These are phyloP conservation scores for Synodontis membranacea DNA, from an alignment of 2,113 vertebrate species.

Conservation along the genomic window DNA sequence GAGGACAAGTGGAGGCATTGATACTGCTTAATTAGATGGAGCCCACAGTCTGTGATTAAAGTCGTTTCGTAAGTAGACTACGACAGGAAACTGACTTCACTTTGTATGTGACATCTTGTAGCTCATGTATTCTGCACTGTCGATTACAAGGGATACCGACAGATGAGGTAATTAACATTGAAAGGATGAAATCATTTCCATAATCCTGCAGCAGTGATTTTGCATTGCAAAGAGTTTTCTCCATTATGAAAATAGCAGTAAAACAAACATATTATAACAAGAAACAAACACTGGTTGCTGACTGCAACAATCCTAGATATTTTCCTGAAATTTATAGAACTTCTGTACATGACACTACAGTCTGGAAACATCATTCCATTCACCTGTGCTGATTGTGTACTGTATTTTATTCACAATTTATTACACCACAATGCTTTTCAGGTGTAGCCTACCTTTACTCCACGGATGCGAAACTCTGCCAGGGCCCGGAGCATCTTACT, in stretches of 20 bases:
- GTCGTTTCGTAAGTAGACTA: conserved; percentile 1
- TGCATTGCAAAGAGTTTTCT: background rate
- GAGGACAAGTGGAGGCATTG: conserved; percentile 13
- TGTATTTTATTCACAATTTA: background rate
- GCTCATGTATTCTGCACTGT: background rate
- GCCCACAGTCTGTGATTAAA: conserved; percentile 35
- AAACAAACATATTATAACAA: background rate
- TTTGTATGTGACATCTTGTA: conserved; percentile 16
- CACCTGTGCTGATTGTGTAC: too few species aligned
- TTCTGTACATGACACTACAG: background rate
- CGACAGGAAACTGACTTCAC: conserved; percentile 5
- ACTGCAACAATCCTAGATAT: background rate
- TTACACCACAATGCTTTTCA: background rate
- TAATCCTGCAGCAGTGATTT: background rate
- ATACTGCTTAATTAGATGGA: conserved; percentile 40
- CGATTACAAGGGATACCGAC: conserved; percentile 19
- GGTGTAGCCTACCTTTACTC: conserved; percentile 84
- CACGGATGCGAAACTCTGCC: conserved; percentile 88
- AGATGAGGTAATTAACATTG: conserved; percentile 26
- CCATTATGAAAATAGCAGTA: background rate
- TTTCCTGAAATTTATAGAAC: background rate
- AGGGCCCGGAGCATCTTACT: conserved; percentile 91
- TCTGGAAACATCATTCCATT: background rate
- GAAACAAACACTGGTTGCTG: background rate
- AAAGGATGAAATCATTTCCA: background rate